A percentile compares a stretch with the other conserved stretches of the same genome.
These are phyloP conservation scores for Temnothorax rugatulus DNA, from an alignment of 2,888 invertebrate genomes.

Conservation along the genomic window DNA sequence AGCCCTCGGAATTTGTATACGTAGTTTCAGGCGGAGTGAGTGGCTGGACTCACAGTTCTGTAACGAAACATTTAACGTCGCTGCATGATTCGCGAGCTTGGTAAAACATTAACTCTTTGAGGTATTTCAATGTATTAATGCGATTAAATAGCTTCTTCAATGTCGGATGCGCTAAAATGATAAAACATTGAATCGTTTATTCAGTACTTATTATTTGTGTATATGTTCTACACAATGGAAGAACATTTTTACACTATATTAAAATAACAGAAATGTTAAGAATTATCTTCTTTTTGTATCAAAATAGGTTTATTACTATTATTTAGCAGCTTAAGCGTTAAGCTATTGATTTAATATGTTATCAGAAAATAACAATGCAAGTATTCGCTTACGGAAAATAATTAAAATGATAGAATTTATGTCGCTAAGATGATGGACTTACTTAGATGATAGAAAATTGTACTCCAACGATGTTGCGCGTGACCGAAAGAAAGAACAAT, in stretches of 20 bases:
- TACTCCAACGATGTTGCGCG: not conserved
- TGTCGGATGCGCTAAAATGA: not conserved
- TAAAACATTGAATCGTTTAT: not conserved
- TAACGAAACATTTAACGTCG: constrained; percentile 38
- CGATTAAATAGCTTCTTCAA: constrained; percentile 9
- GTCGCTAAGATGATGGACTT: not conserved
- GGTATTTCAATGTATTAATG: not conserved
- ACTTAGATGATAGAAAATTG: not conserved
- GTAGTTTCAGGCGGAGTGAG: not conserved
- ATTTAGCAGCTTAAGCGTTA: not conserved
- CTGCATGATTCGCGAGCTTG: not conserved
- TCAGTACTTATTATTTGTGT: not conserved
- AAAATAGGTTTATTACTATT: not conserved
- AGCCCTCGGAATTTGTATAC: constrained; percentile 44
- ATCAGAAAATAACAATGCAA: not conserved
- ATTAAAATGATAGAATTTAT: not conserved
- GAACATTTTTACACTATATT: not conserved
- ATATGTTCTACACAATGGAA: not conserved
- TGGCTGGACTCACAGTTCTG: not conserved
- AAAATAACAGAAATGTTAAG: not conserved
- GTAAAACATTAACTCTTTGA: not conserved
- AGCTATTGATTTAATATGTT: not conserved
- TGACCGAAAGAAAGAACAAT: constrained; percentile 63
- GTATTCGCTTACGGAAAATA: not conserved
- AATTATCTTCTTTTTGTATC: not conserved